Percentiles rank a stretch among this genome's conserved stretches.
Conservation (phyloP, 2,888 invertebrate species). For the Sinelater perroti region DNA sequence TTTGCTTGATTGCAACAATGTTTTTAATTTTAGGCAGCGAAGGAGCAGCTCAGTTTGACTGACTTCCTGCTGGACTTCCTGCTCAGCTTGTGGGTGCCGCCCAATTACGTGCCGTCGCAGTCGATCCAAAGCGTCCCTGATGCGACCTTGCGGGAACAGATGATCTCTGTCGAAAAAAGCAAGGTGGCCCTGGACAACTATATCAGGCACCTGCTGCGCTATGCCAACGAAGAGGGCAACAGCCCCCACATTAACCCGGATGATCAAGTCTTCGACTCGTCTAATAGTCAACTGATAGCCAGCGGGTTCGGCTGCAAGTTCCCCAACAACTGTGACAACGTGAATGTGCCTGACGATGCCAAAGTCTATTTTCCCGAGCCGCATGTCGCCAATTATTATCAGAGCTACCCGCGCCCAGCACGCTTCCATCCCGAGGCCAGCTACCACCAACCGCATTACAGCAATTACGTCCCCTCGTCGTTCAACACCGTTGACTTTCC, state of each 20-base stretch:
- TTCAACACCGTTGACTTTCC: too few species aligned
- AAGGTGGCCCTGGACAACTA: conserved; percentile 2
- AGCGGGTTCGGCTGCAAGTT: too few species aligned
- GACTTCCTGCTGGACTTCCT: conserved; percentile 10
- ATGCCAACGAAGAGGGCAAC: background rate
- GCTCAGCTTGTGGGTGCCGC: conserved; percentile 5
- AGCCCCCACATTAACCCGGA: too few species aligned
- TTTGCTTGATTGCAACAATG: too few species aligned
- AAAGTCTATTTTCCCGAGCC: too few species aligned
- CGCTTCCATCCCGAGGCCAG: background rate
- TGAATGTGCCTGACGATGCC: too few species aligned
- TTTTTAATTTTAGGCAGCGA: conserved; percentile 7
- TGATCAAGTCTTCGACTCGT: too few species aligned
- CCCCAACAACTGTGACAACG: too few species aligned
- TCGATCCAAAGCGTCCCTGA: background rate
- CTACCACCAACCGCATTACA: too few species aligned
- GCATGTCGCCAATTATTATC: too few species aligned
- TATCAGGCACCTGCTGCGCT: conserved; percentile 1
- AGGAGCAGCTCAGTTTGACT: background rate
- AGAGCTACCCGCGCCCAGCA: background rate
- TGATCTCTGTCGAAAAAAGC: conserved; percentile 8
- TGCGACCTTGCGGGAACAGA: background rate
- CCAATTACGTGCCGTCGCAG: background rate
- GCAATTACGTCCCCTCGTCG: too few species aligned
- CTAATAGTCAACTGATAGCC: too few species aligned